These are phyloP conservation scores for Drosophila phalerata DNA, from an alignment of 2,888 invertebrate species.

Conservation along the genomic window DNA sequence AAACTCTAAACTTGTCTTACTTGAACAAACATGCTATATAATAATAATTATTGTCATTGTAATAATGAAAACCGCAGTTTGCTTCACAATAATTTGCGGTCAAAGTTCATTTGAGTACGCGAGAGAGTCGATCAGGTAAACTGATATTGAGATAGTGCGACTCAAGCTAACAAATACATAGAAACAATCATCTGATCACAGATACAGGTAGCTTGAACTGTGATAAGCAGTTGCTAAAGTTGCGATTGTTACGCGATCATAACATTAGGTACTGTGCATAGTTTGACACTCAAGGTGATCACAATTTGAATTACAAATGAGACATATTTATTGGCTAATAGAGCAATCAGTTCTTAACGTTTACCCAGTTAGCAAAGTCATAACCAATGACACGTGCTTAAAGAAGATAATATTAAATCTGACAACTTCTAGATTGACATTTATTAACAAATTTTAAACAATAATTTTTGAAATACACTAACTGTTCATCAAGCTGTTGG, in stretches of 20 bases:
- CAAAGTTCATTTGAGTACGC: constrained; percentile 55
- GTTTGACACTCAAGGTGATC: constrained; percentile 36
- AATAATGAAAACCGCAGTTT: constrained; percentile 6
- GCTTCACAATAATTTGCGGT: constrained; percentile 35
- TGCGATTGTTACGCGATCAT: constrained; percentile 28
- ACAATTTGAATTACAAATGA: constrained; percentile 37
- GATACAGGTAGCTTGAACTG: constrained; percentile 29
- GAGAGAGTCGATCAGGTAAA: constrained; percentile 39
- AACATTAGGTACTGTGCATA: constrained; percentile 24
- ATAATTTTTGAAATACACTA: too few species aligned
- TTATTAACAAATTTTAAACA: too few species aligned
- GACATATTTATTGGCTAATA: constrained; percentile 13
- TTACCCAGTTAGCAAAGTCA: not conserved
- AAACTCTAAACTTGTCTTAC: constrained; percentile 9
- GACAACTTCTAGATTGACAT: too few species aligned
- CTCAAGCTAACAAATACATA: not conserved
- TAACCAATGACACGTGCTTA: not conserved
- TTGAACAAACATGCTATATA: constrained; percentile 5
- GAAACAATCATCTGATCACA: constrained; percentile 8
- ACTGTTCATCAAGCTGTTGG: too few species aligned
- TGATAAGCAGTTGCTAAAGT: constrained; percentile 32
- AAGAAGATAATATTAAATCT: not conserved
- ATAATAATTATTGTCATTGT: not conserved
- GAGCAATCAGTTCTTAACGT: not conserved
- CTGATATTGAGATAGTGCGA: constrained; percentile 44